phyloP scores from a whole-genome alignment of 2,113 vertebrate genomes.

The Cheilinus undulatus region DNA sequence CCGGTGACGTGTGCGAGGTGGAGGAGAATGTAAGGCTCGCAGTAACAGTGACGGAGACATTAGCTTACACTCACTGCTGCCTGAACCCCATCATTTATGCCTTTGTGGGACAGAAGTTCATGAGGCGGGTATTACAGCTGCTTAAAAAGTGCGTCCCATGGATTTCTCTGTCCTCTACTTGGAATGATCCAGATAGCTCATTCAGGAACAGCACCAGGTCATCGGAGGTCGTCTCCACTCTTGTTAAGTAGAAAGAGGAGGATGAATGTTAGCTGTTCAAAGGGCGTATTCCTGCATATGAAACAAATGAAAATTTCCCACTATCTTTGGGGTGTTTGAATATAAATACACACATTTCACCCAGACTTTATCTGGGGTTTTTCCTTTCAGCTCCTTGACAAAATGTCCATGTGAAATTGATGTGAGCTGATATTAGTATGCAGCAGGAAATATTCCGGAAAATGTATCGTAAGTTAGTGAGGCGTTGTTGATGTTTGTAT shows the following conservation, averaged over 20 bases:
- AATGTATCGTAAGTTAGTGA: too few relatives aligned
- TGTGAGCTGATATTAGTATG: too few relatives aligned
- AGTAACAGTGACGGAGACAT: slow-evolving; percentile 59
- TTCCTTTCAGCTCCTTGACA: too few relatives aligned
- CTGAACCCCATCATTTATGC: slow-evolving; percentile 85
- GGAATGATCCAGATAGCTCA: slow-evolving; percentile 25
- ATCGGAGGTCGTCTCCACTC: slow-evolving; percentile 49
- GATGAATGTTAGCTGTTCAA: neutral
- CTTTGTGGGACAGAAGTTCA: slow-evolving; percentile 83
- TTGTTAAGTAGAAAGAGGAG: slow-evolving; percentile 36
- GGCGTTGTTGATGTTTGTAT: too few relatives aligned
- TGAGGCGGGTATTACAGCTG: slow-evolving; percentile 54
- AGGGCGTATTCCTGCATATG: too few relatives aligned
- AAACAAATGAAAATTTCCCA: too few relatives aligned
- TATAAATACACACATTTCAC: too few relatives aligned
- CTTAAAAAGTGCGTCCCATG: slow-evolving; percentile 58
- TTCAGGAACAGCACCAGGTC: slow-evolving; percentile 72
- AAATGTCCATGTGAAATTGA: too few relatives aligned
- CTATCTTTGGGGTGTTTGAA: too few relatives aligned
- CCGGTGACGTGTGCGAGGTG: neutral
- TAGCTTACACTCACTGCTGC: slow-evolving; percentile 82
- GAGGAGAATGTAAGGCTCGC: neutral
- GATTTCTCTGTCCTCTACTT: neutral
- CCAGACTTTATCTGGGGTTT: too few relatives aligned
- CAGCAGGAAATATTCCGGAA: too few relatives aligned